A percentile compares a stretch with the other conserved stretches of the same genome.
phyloP scores from a whole-genome alignment of 2,888 invertebrate genomes.

The Pandemis cinnamomeana region DNA sequence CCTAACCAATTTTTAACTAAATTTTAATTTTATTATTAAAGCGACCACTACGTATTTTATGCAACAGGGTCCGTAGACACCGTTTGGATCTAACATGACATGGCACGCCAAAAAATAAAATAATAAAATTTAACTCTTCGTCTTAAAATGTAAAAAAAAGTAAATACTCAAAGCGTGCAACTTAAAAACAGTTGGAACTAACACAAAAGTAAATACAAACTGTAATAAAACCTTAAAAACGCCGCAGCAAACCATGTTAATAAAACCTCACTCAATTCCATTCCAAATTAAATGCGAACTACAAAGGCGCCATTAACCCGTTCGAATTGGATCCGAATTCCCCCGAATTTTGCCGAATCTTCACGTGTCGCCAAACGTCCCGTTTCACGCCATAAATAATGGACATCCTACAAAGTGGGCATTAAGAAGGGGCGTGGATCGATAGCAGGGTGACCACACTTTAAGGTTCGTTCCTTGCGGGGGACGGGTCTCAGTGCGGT shows the following conservation, averaged over 20 bases:
- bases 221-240: conserved; percentile 10
- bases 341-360: conserved; percentile 38
- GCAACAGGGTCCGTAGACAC: too few species aligned
- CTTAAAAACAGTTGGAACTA: too few species aligned
- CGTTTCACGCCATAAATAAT: conserved; percentile 76
- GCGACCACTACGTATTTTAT: too few species aligned
- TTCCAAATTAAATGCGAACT: conserved; percentile 35
- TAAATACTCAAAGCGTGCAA: too few species aligned
- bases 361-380: conserved; percentile 46
- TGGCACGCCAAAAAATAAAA: too few species aligned
- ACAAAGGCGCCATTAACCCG: conserved; percentile 40
- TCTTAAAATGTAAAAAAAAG: too few species aligned
- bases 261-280: conserved; percentile 37
- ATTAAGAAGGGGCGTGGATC: conserved; percentile 77
- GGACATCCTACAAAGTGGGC: conserved; percentile 76
- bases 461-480: conserved; percentile 67
- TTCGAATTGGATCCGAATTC: conserved; percentile 34
- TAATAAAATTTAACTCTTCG: too few species aligned
- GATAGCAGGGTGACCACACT: conserved; percentile 71
- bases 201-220: not conserved
- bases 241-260: conserved; percentile 4
- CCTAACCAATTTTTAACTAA: too few species aligned
- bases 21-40: too few species aligned
- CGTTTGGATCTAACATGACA: too few species aligned
- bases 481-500: conserved; percentile 60